Base-by-base conservation (phyloP, 2,797 vertebrate species). In the Ptychobarbus kaznakovi region DNA sequence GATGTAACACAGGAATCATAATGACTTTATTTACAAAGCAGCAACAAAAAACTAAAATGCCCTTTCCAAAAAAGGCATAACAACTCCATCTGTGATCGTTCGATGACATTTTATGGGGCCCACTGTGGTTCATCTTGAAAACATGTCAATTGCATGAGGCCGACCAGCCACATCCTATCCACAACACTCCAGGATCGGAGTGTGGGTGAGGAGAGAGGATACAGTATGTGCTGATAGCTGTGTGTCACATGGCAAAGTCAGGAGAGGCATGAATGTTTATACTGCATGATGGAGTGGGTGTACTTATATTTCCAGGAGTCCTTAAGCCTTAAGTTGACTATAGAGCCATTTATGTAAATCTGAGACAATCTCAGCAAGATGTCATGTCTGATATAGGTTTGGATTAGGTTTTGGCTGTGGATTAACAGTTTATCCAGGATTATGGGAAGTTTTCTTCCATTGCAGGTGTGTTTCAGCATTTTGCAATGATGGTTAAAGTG, bases 221-320 rank as follows among this genome's bases (percentile, higher is more conserved):
- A 32, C 35, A 65, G 69, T 28, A 32, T 40, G 53, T 78, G 70
- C 61, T 73, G 53, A 82, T 80, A 77, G 9, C 16, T 16, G 44
- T 63, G 53, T 75, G 65, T 69, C 46, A 70, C 22, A 86, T 90
- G 65, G 85, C 22, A 46, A 44, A 58, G 53, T 83, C 89, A 87
- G 90, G 84, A 65, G n/a, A 70, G 53, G 63, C 20, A 76, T 42
- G 63, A 72, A 74, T 61, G 69, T 74, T 82, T 82, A 74, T n/a
- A 46, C 40, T 11, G 13, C 18, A 40, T 61, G 81, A 73, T 61
- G 38, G 68, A 82, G 42, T 42, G 46, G n/a, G 49, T 73, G 49
- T 42, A 49, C 40, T 28, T 56, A 78, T 18, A 42, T 56, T 25
- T 40, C 16, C 66, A 40, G 80, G 3, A 58, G 65, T 82, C 38